Base-by-base conservation (phyloP, 2,888 invertebrate species). In the Schrankia costaestrigalis region DNA sequence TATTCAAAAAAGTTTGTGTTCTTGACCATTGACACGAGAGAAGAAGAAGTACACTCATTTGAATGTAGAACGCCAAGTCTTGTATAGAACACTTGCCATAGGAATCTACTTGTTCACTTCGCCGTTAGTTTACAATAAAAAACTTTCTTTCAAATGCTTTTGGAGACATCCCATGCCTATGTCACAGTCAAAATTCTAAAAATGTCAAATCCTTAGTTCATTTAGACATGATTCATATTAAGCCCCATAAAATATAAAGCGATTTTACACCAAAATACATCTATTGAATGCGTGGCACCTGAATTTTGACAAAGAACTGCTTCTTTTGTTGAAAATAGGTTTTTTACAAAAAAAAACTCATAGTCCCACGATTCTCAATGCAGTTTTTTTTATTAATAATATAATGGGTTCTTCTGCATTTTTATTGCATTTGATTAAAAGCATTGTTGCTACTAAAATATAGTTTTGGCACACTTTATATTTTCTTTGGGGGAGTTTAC, bases 351-450 rank as follows among this genome's bases (percentile, higher is more conserved):
- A 74, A 74, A 23, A 75, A 75, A 75, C n/a, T n/a, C n/a, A 55
- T 64, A 37, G 73, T 82, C 80, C 72, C 80, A 80, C 80, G 82
- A 71, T 62, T 62, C 49, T 67, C 51, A 61, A 54, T 72, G 71
- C 70, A 65, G 56, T 73, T 80, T 78, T 78, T 78, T 78, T n/a
- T n/a, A n/a, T n/a, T n/a, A n/a, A 55, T 42, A 38, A 31, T 33
- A 17, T 35, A 46, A 43, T 57, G 44, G 46, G 52, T 48, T 52
- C 66, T 62, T 62, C 52, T 56, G 43, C 55, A 44, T 42, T 54
- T 76, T 69, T 70, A 68, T 66, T 58, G 56, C 57, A 48, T 59
- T 61, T 67, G 71, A 77, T 75, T 75, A 61, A n/a, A n/a, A 64
- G 57, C 45, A 44, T 56, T 55, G 63, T 69, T 67, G 57, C 56